Conservation (phyloP, 2,113 vertebrate genomes). For the Nycticryphes semicollaris region DNA sequence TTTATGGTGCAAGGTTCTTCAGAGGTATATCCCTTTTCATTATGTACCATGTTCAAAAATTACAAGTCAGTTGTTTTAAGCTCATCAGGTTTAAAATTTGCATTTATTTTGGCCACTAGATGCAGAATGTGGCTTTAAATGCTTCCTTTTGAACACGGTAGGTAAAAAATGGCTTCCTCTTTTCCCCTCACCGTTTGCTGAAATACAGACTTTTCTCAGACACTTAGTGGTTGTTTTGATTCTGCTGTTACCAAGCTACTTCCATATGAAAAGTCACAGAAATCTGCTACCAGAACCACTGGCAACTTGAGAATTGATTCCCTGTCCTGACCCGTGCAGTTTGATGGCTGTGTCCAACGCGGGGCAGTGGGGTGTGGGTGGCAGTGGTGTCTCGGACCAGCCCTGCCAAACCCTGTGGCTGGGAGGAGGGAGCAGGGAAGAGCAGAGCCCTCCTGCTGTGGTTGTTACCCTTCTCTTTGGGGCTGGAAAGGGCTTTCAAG, state of each 20-base stretch:
- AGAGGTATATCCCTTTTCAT: neutral
- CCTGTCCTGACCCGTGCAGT: fast-evolving
- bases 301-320: neutral
- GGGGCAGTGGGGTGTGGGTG: neutral
- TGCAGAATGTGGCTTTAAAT: neutral
- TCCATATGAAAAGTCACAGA: neutral
- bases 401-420: fast-evolving
- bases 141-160: neutral
- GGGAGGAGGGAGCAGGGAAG: neutral
- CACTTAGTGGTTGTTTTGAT: neutral
- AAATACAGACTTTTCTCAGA: neutral
- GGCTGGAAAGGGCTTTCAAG: neutral
- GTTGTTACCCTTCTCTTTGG: fast-evolving
- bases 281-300: neutral
- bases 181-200: neutral
- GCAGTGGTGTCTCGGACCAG: neutral
- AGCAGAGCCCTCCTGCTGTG: neutral
- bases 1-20: neutral
- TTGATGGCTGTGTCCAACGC: fast-evolving
- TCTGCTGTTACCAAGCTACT: neutral
- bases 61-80: neutral
- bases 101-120: neutral
- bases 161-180: neutral
- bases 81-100: neutral
- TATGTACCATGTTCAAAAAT: neutral